Percentiles rank a stretch among this genome's conserved stretches.
Evolutionary conservation across 1,140 invertebrate genomes (phyloP).

Genomic region (Dufourea novaeangliae): DNA sequence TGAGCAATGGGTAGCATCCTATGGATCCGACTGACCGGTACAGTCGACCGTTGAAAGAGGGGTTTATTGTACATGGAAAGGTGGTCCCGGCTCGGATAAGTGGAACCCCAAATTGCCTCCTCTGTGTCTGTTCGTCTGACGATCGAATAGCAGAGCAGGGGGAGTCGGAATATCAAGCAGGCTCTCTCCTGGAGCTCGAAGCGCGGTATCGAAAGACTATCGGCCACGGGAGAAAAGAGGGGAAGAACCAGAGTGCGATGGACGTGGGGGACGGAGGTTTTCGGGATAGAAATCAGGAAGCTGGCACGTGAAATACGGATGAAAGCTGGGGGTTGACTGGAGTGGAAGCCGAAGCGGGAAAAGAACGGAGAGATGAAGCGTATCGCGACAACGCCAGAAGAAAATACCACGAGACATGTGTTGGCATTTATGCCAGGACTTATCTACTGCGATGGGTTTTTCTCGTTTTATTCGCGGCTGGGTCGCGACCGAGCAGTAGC

Average conservation of each 20-base stretch:
- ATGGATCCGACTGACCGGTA: too few species aligned
- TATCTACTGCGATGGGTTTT: conserved; percentile 42
- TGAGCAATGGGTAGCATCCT: too few species aligned
- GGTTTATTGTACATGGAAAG: background rate
- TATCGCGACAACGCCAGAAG: conserved; percentile 36
- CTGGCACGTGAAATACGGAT: conserved; percentile 9
- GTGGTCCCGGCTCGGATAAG: background rate
- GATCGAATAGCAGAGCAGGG: background rate
- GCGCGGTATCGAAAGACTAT: conserved; percentile 13
- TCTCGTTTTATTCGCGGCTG: conserved; percentile 26
- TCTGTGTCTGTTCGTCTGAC: background rate
- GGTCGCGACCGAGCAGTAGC: background rate
- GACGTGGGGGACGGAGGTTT: background rate
- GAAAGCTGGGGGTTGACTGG: background rate
- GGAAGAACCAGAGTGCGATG: background rate
- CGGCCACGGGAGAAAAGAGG: background rate
- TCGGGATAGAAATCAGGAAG: conserved; percentile 8
- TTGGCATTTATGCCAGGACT: conserved; percentile 50
- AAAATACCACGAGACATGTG: conserved; percentile 38
- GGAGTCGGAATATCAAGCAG: conserved; percentile 7
- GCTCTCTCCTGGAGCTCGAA: background rate
- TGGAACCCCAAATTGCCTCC: background rate
- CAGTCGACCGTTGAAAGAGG: background rate
- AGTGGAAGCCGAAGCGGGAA: background rate
- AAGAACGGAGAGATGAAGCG: conserved; percentile 17